A percentile compares a stretch with the other conserved stretches of the same genome.
phyloP scores from a whole-genome alignment of 2,888 invertebrate genomes.

The Prostheceraeus crozeri region DNA sequence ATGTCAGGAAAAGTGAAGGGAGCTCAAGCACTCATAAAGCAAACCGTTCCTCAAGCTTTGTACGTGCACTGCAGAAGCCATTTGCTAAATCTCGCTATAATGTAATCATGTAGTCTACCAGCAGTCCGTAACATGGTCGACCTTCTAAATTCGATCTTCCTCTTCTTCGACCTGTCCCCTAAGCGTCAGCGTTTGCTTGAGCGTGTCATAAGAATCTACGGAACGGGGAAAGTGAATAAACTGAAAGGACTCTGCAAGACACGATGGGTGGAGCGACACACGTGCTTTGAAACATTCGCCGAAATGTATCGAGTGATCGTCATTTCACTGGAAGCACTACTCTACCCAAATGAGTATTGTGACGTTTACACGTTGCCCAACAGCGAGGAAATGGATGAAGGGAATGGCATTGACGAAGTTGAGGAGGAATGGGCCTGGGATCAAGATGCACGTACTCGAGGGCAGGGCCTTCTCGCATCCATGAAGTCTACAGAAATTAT shows the following conservation, averaged over 20 bases:
- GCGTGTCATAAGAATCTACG: slow-evolving; percentile 18
- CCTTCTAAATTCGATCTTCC: slow-evolving; percentile 25
- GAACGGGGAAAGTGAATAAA: slow-evolving; percentile 23
- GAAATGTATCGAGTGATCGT: slow-evolving; percentile 23
- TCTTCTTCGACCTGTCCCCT: slow-evolving; percentile 29
- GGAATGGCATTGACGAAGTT: slow-evolving; percentile 15
- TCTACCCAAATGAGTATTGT: slow-evolving; percentile 18
- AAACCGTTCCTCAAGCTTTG: slow-evolving; percentile 9
- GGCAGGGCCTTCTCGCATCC: slow-evolving; percentile 22
- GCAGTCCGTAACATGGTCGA: slow-evolving; percentile 29
- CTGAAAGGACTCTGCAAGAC: slow-evolving; percentile 25
- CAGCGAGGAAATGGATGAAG: slow-evolving; percentile 22
- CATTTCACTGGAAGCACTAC: slow-evolving; percentile 22
- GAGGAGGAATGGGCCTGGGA: slow-evolving; percentile 20
- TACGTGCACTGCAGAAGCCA: slow-evolving; percentile 2
- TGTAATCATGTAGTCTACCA: slow-evolving; percentile 14
- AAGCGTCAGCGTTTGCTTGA: slow-evolving; percentile 32
- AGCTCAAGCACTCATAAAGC: slow-evolving; percentile 1
- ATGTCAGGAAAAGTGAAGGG: too few relatives aligned
- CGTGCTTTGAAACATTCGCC: slow-evolving; percentile 26
- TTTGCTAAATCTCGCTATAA: not conserved
- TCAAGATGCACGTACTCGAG: slow-evolving; percentile 7
- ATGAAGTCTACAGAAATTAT: slow-evolving; percentile 23
- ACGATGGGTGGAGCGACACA: slow-evolving; percentile 23
- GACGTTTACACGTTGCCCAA: slow-evolving; percentile 18